Percentiles rank a stretch among this genome's conserved stretches.
Evolutionary conservation across 2,797 vertebrate genomes (phyloP).

Genomic region (Eremophila alpestris): DNA sequence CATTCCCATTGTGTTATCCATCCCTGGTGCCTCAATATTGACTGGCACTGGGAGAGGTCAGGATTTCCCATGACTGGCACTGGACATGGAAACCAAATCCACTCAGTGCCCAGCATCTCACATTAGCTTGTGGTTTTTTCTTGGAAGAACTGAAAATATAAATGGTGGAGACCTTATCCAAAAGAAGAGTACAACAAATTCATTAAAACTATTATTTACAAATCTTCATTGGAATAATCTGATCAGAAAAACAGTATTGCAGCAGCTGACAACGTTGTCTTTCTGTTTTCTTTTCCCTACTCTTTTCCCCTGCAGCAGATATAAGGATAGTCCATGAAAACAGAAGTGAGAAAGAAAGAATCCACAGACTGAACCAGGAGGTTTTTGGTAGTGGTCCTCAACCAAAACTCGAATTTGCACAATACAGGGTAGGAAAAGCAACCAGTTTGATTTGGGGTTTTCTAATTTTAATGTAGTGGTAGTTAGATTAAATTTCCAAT

Average conservation of each 20-base stretch:
- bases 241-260: neutral
- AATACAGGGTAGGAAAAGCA: constrained; percentile 73
- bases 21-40: neutral
- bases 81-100: neutral
- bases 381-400: constrained; percentile 82
- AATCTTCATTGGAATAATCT: neutral
- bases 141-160: neutral
- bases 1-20: neutral
- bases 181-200: neutral
- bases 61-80: neutral
- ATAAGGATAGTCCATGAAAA: constrained; percentile 83
- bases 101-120: neutral
- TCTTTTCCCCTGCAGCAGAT: constrained; percentile 68
- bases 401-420: constrained; percentile 86
- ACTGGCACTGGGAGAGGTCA: neutral
- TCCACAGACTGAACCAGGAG: constrained; percentile 80
- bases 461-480: neutral
- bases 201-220: neutral
- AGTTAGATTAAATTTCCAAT: neutral
- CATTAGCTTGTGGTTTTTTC: neutral
- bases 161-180: neutral
- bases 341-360: constrained; percentile 70
- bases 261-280: neutral
- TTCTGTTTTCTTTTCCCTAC: neutral
- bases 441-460: neutral